Base-by-base conservation (phyloP, 2,888 invertebrate genomes). In the Erebia palarica region DNA sequence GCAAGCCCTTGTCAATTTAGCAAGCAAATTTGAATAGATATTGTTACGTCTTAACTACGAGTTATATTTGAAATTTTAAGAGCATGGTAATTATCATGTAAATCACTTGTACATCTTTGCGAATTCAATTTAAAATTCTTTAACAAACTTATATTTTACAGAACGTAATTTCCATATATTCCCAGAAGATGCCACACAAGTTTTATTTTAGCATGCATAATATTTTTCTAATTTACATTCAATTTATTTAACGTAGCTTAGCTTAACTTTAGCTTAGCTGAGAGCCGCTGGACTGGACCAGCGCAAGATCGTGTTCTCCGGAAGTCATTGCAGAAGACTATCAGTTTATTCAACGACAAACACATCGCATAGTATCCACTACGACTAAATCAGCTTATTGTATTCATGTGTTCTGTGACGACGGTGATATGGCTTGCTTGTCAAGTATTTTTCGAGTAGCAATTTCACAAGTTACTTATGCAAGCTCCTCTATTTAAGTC, bases 1-100 rank as follows among this genome's bases (percentile, higher is more conserved):
- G 49, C 66, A 58, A 58, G 47, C 66, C 49, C 58, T 58, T 58
- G 58, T 66, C 58, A 66, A 58, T 66, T 66, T 49, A 44, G n/a
- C 58, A 27, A 49, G 44, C 14, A 14, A 66, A 47, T 66, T 66
- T 58, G 47, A 58, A 59, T 66, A 66, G 66, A 66, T 66, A 58
- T 66, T 47, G 66, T 47, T 66, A 66, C 11, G 47, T 65, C 36
- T 53, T 59, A 36, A 10, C 14, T n/a, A 42, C n/a, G n/a, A 59
- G 44, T 44, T 61, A 61, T 11, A 18, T 61, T 61, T 11, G 18
- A 44, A 44, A 44, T 61, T 47, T 61, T 11, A 59, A 16, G 9
- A 60, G 59, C 14, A 57, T 14, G 18, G 3, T 57, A 60, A 27
- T 27, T 3, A 27, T 3, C 27, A 27, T 47, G 47, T 18, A 47